These are phyloP conservation scores for Mormyrops boulengeri DNA, from an alignment of 2,797 vertebrate genomes.

Conservation along the genomic window DNA sequence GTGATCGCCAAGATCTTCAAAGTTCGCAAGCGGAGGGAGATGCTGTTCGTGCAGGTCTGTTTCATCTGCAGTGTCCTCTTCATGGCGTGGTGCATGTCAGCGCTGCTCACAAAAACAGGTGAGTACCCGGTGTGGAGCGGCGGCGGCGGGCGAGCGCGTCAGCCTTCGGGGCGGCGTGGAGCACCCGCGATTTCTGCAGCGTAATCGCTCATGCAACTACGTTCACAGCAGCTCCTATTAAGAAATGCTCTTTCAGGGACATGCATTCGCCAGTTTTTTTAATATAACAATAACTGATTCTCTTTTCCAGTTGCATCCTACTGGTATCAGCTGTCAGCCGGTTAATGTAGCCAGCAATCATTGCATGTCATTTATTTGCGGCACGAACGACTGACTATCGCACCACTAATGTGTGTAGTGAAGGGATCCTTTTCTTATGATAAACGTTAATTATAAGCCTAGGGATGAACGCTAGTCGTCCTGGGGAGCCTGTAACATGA, in stretches of 20 bases:
- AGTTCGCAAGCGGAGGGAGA: constrained; percentile 74
- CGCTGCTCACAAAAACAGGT: constrained; percentile 66
- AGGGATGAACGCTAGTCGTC: not conserved
- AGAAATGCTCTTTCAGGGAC: not conserved
- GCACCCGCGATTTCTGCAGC: constrained; percentile 46
- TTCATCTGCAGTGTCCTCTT: constrained; percentile 68
- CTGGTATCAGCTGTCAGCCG: not conserved
- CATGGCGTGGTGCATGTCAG: constrained; percentile 67
- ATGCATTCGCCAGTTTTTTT: not conserved
- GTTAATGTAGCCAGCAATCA: not conserved
- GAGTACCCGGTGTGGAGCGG: constrained; percentile 39
- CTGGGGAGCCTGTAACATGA: not conserved
- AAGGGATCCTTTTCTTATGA: not conserved
- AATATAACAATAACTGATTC: not conserved
- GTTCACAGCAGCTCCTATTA: not conserved
- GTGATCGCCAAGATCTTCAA: constrained; percentile 62
- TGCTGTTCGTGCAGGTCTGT: constrained; percentile 68
- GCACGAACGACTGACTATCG: not conserved
- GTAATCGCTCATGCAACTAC: constrained; percentile 19
- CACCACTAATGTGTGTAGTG: not conserved
- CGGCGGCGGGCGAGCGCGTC: constrained; percentile 27
- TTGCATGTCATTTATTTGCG: not conserved
- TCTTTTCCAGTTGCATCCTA: not conserved
- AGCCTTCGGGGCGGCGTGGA: constrained; percentile 25
- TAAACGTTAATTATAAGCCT: not conserved